Evolutionary conservation across 1,140 invertebrate genomes (phyloP).

Genomic region (Listronotus bonariensis): DNA sequence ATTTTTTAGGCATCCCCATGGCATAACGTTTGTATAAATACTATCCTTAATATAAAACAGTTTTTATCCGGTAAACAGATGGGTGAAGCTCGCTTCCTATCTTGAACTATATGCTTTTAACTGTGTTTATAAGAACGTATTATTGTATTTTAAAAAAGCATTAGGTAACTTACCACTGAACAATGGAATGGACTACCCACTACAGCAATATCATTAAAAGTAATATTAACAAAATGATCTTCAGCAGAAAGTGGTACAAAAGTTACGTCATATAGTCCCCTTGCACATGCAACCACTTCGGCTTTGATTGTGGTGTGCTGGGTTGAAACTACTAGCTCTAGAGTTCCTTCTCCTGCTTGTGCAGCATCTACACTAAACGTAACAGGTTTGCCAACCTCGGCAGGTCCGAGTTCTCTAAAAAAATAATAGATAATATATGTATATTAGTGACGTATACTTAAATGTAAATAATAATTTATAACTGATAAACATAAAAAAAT

Average conservation of each 20-base stretch:
- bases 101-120: too few species aligned
- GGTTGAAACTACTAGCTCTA: constrained; percentile 93
- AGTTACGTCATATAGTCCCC: constrained; percentile 94
- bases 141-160: too few species aligned
- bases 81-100: too few species aligned
- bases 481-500: too few species aligned
- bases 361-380: constrained; percentile 95
- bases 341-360: constrained; percentile 92
- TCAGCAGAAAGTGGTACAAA: constrained; percentile 91
- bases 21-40: too few species aligned
- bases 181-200: constrained; percentile 90
- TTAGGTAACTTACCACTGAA: constrained; percentile 47
- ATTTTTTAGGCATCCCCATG: too few species aligned
- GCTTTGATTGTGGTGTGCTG: constrained; percentile 86
- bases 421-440: too few species aligned
- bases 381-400: constrained; percentile 80
- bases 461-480: too few species aligned
- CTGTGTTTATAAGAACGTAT: too few species aligned
- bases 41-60: too few species aligned
- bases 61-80: too few species aligned
- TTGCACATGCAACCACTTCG: constrained; percentile 80
- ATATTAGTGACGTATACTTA: too few species aligned
- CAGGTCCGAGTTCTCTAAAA: constrained; percentile 59
- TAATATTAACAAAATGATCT: constrained; percentile 93
- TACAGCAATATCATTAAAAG: constrained; percentile 93